Base-by-base conservation (phyloP, 2,113 vertebrate genomes). In the Pipra filicauda region DNA sequence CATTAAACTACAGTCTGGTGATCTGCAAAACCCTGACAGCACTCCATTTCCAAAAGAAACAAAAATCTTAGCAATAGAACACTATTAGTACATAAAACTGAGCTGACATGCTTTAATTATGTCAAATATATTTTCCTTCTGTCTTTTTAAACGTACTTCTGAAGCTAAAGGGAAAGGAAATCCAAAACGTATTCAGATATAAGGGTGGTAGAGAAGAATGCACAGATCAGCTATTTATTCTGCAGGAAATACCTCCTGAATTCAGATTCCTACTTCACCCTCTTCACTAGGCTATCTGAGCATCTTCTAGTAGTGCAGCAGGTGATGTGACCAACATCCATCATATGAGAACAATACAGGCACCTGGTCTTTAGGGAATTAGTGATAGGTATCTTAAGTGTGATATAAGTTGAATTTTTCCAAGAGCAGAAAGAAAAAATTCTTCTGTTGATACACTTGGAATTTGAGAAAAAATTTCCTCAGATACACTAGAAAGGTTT, bases 311-410 rank as follows among this genome's bases (percentile, higher is more conserved):
- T 10, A 79, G 78, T 49, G 71, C 90, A 93, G 85, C 71, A 93
- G 93, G 92, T 85, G 88, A 96, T 30, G 78, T 23, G 52, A 79
- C 75, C 23, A 88, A 70, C 91, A 95, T 93, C 62, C 74, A 91
- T 89, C 94, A 93, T 19, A 70, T 0, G 4, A 82, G 74, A 92
- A 85, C 65, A 89, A 77, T 11, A 44, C 64, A 59, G 83, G 35
- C 64, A 64, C 39, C 51, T 24, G 21, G 31, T 76, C 91, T 74
- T 82, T 16, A 79, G 84, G 74, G 93, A 87, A 66, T 46, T 33
- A 76, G 12, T 7, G 37, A 92, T 15, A 70, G 51, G 30, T 51
- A 88, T 61, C 79, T 79, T 27, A 52, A 61, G 1, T 55, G 51
- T 33, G 54, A 86, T 11, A 10, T 11, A 87, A 89, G 57, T 51